phyloP scores from a whole-genome alignment of 2,113 vertebrate genomes.

The Tachycineta bicolor region DNA sequence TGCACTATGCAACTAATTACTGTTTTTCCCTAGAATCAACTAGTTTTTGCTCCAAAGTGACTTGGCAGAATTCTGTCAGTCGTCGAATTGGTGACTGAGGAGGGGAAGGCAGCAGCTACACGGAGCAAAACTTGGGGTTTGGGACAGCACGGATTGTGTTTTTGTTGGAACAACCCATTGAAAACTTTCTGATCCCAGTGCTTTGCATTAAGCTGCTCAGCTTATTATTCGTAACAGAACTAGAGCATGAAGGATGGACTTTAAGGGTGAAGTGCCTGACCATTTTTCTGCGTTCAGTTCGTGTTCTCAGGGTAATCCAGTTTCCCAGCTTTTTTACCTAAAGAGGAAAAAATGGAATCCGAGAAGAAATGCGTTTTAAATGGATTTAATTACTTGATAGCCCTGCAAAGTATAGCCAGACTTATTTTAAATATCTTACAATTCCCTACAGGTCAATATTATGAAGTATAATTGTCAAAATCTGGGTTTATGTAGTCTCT shows the following conservation, averaged over 20 bases:
- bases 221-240: background rate
- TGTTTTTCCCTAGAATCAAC: background rate
- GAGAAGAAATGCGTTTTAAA: background rate
- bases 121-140: background rate
- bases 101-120: background rate
- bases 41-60: constrained; percentile 11
- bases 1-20: background rate
- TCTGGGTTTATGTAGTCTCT: background rate
- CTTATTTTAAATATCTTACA: background rate
- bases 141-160: background rate
- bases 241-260: background rate
- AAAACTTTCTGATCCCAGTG: background rate
- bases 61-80: constrained; percentile 32
- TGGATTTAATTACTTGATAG: background rate
- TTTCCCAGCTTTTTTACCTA: background rate
- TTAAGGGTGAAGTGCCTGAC: background rate
- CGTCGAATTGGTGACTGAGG: background rate
- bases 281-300: background rate
- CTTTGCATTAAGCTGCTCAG: background rate
- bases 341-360: background rate
- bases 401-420: background rate
- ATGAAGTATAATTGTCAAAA: background rate
- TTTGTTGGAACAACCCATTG: background rate
- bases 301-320: background rate
- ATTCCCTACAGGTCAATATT: background rate